Conservation (phyloP, 1,140 invertebrate genomes). For the Hirudo medicinalis region DNA sequence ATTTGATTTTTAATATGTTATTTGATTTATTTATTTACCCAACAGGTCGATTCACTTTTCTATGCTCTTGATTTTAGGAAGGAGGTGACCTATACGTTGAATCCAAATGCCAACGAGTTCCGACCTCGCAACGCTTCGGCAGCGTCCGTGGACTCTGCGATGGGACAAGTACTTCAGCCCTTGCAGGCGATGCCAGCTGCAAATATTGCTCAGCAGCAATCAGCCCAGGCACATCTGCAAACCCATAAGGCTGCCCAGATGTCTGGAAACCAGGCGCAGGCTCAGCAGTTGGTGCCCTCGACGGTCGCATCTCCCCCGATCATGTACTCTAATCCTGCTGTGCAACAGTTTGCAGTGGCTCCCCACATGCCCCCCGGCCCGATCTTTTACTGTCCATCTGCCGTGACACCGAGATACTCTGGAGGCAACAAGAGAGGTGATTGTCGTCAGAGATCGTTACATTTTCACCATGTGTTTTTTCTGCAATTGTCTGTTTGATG, state of each 20-base stretch:
- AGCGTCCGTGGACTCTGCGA: neutral
- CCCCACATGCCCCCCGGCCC: neutral
- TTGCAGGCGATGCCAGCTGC: neutral
- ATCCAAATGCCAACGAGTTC: slow-evolving; percentile 10
- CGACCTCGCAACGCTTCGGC: neutral
- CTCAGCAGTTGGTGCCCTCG: neutral
- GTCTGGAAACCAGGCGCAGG: neutral
- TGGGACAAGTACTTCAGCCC: neutral
- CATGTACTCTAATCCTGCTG: neutral
- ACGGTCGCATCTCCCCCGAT: neutral
- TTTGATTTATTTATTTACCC: no score
- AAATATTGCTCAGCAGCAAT: neutral
- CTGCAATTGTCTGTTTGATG: neutral
- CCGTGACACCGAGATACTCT: neutral
- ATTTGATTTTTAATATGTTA: no score
- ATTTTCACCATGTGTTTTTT: neutral
- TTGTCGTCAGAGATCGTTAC: neutral
- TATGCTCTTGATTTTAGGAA: no score
- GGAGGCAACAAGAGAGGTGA: neutral
- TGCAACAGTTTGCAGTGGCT: neutral
- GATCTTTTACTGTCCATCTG: neutral
- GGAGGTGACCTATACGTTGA: slow-evolving; percentile 1
- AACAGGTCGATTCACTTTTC: no score
- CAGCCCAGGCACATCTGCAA: neutral
- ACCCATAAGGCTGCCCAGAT: neutral